These are phyloP conservation scores for Euzophera pinguis DNA, from an alignment of 2,888 invertebrate genomes.

Conservation along the genomic window DNA sequence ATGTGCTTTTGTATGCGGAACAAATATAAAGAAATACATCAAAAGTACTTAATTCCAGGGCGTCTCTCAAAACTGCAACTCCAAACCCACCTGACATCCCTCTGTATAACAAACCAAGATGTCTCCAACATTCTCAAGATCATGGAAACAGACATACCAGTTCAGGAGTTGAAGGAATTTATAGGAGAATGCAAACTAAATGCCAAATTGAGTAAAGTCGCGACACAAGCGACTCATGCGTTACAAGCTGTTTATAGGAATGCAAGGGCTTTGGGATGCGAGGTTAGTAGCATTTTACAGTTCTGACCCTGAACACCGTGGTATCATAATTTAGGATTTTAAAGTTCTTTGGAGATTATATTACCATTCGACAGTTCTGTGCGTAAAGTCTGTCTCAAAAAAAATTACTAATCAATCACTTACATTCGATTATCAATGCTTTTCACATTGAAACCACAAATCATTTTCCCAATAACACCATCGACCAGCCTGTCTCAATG, in stretches of 20 bases:
- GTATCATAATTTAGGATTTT: too few species aligned
- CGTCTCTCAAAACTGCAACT: slow-evolving; percentile 83
- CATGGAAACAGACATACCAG: slow-evolving; percentile 82
- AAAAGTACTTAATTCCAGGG: slow-evolving; percentile 33
- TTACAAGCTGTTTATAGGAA: slow-evolving; percentile 86
- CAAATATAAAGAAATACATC: too few species aligned
- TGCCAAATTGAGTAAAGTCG: slow-evolving; percentile 82
- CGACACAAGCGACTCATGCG: slow-evolving; percentile 86
- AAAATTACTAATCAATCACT: too few species aligned
- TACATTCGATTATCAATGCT: too few species aligned
- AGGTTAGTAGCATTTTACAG: slow-evolving; percentile 65
- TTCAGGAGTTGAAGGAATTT: slow-evolving; percentile 78
- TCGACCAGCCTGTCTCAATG: too few species aligned
- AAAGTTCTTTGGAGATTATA: too few species aligned
- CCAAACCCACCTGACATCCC: slow-evolving; percentile 83
- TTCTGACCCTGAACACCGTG: neutral
- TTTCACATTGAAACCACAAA: too few species aligned
- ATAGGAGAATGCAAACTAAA: slow-evolving; percentile 82
- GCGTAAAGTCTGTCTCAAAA: too few species aligned
- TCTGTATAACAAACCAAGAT: slow-evolving; percentile 84
- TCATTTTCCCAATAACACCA: too few species aligned
- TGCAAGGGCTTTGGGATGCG: slow-evolving; percentile 86
- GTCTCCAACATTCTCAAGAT: slow-evolving; percentile 82
- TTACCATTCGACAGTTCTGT: too few species aligned
- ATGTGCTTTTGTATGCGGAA: too few species aligned